Conservation (phyloP, 2,113 vertebrate genomes). For the Crotalus helleri region DNA sequence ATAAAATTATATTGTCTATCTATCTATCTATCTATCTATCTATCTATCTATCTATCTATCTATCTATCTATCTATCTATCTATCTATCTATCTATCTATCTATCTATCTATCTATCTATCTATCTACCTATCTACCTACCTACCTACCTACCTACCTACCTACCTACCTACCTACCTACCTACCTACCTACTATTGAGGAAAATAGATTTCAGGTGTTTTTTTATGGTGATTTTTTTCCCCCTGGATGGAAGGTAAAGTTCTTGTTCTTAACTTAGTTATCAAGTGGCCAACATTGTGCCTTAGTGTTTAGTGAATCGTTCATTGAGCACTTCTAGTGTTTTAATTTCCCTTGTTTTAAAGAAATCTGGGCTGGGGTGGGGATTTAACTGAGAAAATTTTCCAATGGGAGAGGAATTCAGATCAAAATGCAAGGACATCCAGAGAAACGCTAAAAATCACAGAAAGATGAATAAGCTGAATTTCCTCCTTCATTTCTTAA, state of each 20-base stretch:
- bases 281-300: not conserved
- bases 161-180: too few relatives aligned
- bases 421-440: not conserved
- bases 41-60: too few relatives aligned
- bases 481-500: not conserved
- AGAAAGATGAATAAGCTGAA: not conserved
- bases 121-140: too few relatives aligned
- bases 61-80: too few relatives aligned
- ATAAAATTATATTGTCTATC: not conserved
- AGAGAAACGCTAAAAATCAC: not conserved
- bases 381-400: not conserved
- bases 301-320: not conserved
- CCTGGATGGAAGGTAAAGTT: not conserved
- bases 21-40: not conserved
- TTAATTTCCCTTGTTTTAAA: not conserved
- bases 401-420: not conserved
- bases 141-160: too few relatives aligned
- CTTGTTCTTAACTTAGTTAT: not conserved
- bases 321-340: not conserved
- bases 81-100: not conserved
- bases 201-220: not conserved
- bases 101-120: too few relatives aligned
- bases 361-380: not conserved
- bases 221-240: not conserved
- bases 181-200: not conserved